Conservation (phyloP, 2,113 vertebrate genomes). For the Potamarius usumacintae region DNA sequence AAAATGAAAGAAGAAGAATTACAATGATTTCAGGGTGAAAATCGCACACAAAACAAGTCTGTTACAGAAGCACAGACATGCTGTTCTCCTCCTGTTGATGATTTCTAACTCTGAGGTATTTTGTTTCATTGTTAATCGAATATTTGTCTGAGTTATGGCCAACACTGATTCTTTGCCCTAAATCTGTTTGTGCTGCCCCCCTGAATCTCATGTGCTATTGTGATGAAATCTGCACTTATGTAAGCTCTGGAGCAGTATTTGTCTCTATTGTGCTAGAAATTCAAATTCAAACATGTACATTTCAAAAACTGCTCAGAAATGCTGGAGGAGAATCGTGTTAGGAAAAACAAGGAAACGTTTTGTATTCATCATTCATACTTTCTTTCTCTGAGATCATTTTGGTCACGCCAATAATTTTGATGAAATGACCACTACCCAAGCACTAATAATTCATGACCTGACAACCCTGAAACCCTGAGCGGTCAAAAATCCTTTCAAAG, state of each 20-base stretch:
- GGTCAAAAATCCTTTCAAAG: slow-evolving; percentile 53
- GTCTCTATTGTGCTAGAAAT: neutral
- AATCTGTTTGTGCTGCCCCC: neutral
- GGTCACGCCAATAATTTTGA: slow-evolving; percentile 28
- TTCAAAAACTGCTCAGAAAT: neutral
- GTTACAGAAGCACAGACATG: neutral
- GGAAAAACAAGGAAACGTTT: neutral
- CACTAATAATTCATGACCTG: slow-evolving; percentile 52
- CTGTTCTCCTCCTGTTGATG: neutral
- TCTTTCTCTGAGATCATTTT: slow-evolving; percentile 31
- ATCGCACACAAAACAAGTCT: slow-evolving; percentile 20
- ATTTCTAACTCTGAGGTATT: slow-evolving; percentile 1
- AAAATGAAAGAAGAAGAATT: slow-evolving; percentile 10
- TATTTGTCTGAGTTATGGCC: neutral
- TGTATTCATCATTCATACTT: neutral
- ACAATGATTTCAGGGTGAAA: slow-evolving; percentile 22
- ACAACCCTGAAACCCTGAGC: slow-evolving; percentile 44
- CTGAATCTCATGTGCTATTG: neutral
- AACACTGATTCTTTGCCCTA: neutral
- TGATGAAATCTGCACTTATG: neutral
- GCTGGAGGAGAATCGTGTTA: neutral
- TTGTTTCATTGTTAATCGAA: slow-evolving; percentile 8
- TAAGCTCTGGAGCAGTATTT: neutral
- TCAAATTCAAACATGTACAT: neutral
- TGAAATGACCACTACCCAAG: slow-evolving; percentile 18